Percentiles rank a stretch among this genome's conserved stretches.
Evolutionary conservation across 2,888 invertebrate genomes (phyloP).

Genomic region (Sinohyriopsis cumingii): DNA sequence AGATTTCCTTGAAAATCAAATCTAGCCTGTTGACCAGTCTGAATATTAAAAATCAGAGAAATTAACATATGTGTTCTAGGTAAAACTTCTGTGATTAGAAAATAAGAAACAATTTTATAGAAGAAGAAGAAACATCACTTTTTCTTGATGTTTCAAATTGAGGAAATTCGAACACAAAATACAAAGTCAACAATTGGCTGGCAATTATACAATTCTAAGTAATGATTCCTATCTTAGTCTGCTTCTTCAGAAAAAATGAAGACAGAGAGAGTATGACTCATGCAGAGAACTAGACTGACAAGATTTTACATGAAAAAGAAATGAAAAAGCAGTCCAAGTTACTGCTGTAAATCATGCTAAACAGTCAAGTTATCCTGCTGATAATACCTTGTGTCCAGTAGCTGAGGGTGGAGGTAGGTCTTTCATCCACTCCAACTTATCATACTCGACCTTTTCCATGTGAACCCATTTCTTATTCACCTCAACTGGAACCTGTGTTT

Average conservation of each 20-base stretch:
- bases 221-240: no score
- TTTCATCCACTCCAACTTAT: slow-evolving; percentile 92
- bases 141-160: no score
- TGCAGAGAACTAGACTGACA: no score
- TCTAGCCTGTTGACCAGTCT: slow-evolving; percentile 68
- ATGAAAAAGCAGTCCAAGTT: no score
- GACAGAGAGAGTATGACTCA: no score
- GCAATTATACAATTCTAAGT: no score
- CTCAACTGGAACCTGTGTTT: slow-evolving; percentile 68
- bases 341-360: no score
- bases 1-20: slow-evolving; percentile 72
- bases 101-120: neutral
- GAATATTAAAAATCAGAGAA: slow-evolving; percentile 14
- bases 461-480: slow-evolving; percentile 81
- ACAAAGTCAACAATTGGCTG: no score
- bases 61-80: neutral
- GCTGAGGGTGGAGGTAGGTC: slow-evolving; percentile 74
- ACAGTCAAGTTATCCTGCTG: neutral
- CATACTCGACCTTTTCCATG: slow-evolving; percentile 88
- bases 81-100: neutral
- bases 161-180: no score
- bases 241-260: no score
- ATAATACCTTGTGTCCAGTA: slow-evolving; percentile 40
- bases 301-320: no score
- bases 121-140: neutral